Base-by-base conservation (phyloP, 2,113 vertebrate genomes). In the Danionella cerebrum region DNA sequence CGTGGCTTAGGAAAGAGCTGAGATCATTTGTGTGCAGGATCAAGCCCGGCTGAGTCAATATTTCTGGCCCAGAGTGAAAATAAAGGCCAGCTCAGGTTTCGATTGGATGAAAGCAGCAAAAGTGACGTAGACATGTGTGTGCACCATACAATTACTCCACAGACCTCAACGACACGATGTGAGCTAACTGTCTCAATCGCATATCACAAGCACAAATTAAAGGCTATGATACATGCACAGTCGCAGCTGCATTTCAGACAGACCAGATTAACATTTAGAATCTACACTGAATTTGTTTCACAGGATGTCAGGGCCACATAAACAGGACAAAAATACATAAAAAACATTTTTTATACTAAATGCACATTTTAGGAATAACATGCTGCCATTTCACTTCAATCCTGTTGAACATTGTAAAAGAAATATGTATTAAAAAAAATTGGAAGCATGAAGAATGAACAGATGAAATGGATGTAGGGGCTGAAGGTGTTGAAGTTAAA, bases 111-210 rank as follows among this genome's bases (percentile, higher is more conserved):
- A 65, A 53, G 5, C 16, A 47, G 39, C 16, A 65, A 69, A 36
- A 70, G 55, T 77, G 74, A 76, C 71, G 79, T 84, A 84, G 78
- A 79, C 76, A 83, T 79, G 80, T 78, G 69, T 78, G 68, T 69
- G 69, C 75, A 59, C 29, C 80, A 16, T 79, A 69, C 71, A 74
- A 79, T 70, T 39, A 81, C 71, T 79, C 72, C 80, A 81, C 67
- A 67, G 70, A 82, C 75, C 79, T 79, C 73, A 66, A 71, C 60
- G 65, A 79, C n/a, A n/a, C n/a, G n/a, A n/a, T n/a, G 79, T 83
- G 78, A 78, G 77, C 84, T 84, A 84, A 79, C 77, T 80, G 81
- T 78, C 78, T 81, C 72, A 78, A 70, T 69, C 1, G 6, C 39
- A 73, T 4, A 82, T 9, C 62, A 77, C 75, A 69, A 70, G 60